phyloP scores from a whole-genome alignment of 2,888 invertebrate species.

The Cephus nigrinus region DNA sequence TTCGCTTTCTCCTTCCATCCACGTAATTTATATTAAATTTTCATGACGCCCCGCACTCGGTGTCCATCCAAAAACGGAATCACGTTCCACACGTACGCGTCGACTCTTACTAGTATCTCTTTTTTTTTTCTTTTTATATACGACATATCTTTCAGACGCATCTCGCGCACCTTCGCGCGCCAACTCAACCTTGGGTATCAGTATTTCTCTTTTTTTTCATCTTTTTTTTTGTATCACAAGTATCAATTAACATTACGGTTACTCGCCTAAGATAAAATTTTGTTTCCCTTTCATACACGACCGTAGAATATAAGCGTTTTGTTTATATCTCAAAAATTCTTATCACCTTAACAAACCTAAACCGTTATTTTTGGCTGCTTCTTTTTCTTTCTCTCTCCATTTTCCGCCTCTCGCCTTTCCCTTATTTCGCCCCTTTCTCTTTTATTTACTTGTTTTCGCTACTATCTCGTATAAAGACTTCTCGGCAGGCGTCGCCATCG shows the following conservation, averaged over 20 bases:
- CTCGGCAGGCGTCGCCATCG: neutral
- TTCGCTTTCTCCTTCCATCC: too few species aligned
- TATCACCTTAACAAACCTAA: constrained; percentile 14
- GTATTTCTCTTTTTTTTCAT: constrained; percentile 6
- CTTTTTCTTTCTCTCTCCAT: constrained; percentile 16
- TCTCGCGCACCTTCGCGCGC: constrained; percentile 4
- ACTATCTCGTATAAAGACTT: neutral
- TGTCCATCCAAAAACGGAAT: neutral
- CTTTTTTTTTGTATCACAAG: constrained; percentile 48
- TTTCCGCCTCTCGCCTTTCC: constrained; percentile 5
- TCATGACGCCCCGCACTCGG: neutral
- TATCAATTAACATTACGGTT: constrained; percentile 47
- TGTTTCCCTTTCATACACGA: constrained; percentile 48
- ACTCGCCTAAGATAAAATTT: constrained; percentile 48
- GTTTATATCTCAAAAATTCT: constrained; percentile 42
- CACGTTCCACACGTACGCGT: constrained; percentile 7
- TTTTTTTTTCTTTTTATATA: neutral
- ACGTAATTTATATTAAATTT: neutral
- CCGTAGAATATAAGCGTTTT: constrained; percentile 57
- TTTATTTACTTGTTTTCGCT: constrained; percentile 3
- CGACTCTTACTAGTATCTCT: neutral
- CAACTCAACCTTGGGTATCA: neutral
- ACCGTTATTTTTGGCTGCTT: constrained; percentile 15
- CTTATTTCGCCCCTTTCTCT: constrained; percentile 12
- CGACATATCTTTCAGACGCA: constrained; percentile 35